These are phyloP conservation scores for Pentalonia nigronervosa DNA, from an alignment of 1,140 invertebrate genomes.

Conservation along the genomic window DNA sequence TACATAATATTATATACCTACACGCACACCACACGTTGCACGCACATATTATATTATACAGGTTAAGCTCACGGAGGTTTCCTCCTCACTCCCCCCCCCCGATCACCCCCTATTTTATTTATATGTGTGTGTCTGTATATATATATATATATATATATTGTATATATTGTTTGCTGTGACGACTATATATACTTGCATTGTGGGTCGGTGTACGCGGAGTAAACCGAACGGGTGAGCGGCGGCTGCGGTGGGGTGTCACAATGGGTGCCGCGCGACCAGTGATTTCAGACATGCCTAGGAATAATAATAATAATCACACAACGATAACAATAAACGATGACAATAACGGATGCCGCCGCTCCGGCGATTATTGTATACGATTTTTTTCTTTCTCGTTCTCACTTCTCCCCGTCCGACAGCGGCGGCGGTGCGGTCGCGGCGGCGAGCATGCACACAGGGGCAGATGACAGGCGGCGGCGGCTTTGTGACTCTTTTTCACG, in stretches of 20 bases:
- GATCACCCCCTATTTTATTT: background rate
- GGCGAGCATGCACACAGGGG: constrained; percentile 14
- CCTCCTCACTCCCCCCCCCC: no score
- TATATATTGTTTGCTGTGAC: background rate
- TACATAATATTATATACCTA: background rate
- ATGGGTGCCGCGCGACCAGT: constrained; percentile 45
- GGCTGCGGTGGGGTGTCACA: background rate
- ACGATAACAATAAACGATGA: constrained; percentile 56
- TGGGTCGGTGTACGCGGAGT: background rate
- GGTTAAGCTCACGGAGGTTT: constrained; percentile 18
- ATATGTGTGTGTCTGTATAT: background rate
- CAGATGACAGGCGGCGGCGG: constrained; percentile 38
- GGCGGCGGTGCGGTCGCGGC: constrained; percentile 30
- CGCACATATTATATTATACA: background rate
- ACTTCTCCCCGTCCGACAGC: background rate
- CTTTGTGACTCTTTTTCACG: constrained; percentile 58
- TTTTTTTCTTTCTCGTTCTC: constrained; percentile 28
- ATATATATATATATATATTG: background rate
- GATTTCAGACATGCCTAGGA: constrained; percentile 52
- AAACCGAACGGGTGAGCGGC: background rate
- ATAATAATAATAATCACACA: constrained; percentile 38
- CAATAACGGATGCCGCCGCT: constrained; percentile 53
- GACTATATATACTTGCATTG: no score
- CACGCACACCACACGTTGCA: background rate
- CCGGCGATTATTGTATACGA: constrained; percentile 52